Evolutionary conservation across 2,113 vertebrate species (phyloP), one percentile per base, ranked within the genome.

Genomic region (Menura novaehollandiae): DNA sequence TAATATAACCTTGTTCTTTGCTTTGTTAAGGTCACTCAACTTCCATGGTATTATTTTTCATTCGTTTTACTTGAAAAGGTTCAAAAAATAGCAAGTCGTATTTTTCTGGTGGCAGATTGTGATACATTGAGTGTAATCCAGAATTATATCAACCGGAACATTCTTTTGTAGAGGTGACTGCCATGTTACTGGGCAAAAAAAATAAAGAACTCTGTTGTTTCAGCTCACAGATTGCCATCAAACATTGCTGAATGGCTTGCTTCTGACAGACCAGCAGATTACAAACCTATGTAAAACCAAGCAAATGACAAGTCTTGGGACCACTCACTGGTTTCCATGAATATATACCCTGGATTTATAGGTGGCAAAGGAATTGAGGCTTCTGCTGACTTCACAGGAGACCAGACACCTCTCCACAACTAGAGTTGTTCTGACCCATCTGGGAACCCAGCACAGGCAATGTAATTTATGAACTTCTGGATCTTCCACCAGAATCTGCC

Each of bases 401-500:
- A 52, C 13, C 18, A 16, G 15, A 51, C 33, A 37, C 4, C 2
- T 46, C 49, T 81, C 16, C 26, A 56, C 16, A 52, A 27, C 16
- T 0, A n/a, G 23, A 73, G 10, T 10, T 76, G 13, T 21, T 84
- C 47, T 60, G 23, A 59, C 5, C 13, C 20, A 53, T 22, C 12
- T 55, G 13, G 10, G 32, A 84, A 32, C 8, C 1, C 21, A 59
- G 7, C 0, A 1, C 1, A 27, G 15, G 7, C 32, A 51, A n/a
- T 15, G 16, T 2, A 39, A n/a, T 5, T 49, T 41, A 20, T 5
- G 8, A 8, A 27, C 3, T 66, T 72, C 16, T 28, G 15, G 6
- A 49, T 72, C 28, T 6, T 63, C 24, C 59, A 49, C 5, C 20
- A 71, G 14, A 75, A 62, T 69, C 28, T 51, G 4, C 6, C 7